Percentiles rank a stretch among this genome's conserved stretches.
phyloP scores from a whole-genome alignment of 2,888 invertebrate species.

The Drosophila mimetica region DNA sequence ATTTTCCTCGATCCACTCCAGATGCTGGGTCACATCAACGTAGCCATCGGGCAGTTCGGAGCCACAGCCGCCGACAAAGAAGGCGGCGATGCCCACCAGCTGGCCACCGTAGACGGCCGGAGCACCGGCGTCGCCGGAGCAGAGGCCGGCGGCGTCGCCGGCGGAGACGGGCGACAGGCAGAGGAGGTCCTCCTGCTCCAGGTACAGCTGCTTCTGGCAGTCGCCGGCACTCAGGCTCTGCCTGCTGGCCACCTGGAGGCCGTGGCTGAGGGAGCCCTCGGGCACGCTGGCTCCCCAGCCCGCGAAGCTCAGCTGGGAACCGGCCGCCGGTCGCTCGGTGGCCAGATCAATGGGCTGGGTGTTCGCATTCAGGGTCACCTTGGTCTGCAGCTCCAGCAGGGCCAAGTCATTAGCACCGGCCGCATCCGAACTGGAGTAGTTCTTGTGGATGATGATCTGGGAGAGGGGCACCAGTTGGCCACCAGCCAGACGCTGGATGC shows the following conservation, averaged over 20 bases:
- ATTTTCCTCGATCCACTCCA: conserved; percentile 66
- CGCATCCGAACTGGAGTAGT: conserved; percentile 43
- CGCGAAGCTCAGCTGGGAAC: conserved; percentile 61
- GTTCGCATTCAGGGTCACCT: conserved; percentile 61
- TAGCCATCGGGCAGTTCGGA: conserved; percentile 80
- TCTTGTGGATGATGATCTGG: conserved; percentile 69
- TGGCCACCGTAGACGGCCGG: conserved; percentile 77
- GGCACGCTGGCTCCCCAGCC: conserved; percentile 78
- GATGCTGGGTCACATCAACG: conserved; percentile 66
- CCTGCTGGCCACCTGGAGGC: conserved; percentile 70
- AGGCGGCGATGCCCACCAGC: conserved; percentile 80
- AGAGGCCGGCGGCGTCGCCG: conserved; percentile 66
- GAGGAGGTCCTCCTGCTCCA: conserved; percentile 66
- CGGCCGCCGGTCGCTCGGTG: conserved; percentile 55
- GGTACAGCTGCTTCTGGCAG: conserved; percentile 58
- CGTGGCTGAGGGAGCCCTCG: conserved; percentile 58
- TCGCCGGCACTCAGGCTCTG: conserved; percentile 57
- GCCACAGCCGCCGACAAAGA: conserved; percentile 76
- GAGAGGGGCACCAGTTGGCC: conserved; percentile 75
- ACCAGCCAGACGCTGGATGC: conserved; percentile 73
- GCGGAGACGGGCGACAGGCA: conserved; percentile 68
- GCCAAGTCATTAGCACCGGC: conserved; percentile 75
- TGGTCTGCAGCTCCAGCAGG: conserved; percentile 69
- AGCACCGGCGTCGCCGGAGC: conserved; percentile 82
- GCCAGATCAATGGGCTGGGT: conserved; percentile 71